A percentile compares a stretch with the other conserved stretches of the same genome.
phyloP scores from a whole-genome alignment of 2,888 invertebrate species.

The Drosophila suboccidentalis region DNA sequence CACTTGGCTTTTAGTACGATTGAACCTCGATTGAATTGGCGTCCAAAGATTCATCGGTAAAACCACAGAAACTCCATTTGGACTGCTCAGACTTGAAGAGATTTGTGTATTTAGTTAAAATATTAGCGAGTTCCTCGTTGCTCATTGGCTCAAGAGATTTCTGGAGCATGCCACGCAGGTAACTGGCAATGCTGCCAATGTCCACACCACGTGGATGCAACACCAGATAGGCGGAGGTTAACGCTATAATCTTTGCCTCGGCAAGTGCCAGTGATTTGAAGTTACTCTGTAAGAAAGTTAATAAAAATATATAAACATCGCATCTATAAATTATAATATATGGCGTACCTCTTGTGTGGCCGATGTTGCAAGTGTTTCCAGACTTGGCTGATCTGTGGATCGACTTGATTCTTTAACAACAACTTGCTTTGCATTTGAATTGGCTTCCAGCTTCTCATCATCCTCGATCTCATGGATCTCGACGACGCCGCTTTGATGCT shows the following conservation, averaged over 20 bases:
- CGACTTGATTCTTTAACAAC: conserved; percentile 5
- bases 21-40: conserved; percentile 28
- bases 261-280: conserved; percentile 55
- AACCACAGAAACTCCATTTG: conserved; percentile 93
- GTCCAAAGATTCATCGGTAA: conserved; percentile 60
- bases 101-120: conserved; percentile 91
- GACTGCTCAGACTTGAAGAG: conserved; percentile 90
- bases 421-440: conserved; percentile 1
- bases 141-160: conserved; percentile 90
- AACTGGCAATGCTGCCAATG: conserved; percentile 95
- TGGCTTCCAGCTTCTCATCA: conserved; percentile 60
- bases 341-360: conserved; percentile 29
- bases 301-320: background rate
- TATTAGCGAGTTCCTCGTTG: conserved; percentile 90
- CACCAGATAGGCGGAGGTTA: conserved; percentile 94
- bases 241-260: conserved; percentile 92
- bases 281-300: conserved; percentile 29
- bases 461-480: conserved; percentile 76
- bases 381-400: conserved; percentile 18
- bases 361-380: background rate
- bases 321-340: background rate
- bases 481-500: conserved; percentile 71
- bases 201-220: conserved; percentile 97
- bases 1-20: conserved; percentile 25
- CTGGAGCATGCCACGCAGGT: conserved; percentile 90